Evolutionary conservation across 2,888 invertebrate species (phyloP).

Genomic region (Macaria liturata): DNA sequence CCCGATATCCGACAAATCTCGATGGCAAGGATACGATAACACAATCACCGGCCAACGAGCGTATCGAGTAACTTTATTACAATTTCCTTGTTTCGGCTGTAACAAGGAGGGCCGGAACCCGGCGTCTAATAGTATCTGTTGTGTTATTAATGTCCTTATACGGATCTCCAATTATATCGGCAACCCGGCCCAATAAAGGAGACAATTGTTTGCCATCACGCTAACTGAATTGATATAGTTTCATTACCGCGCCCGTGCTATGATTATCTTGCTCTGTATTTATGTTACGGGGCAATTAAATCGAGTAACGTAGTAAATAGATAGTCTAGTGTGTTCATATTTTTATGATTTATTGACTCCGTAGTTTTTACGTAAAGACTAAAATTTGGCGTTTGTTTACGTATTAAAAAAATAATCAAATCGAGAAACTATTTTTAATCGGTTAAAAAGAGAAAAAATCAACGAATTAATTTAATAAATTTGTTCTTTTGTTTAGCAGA

Average conservation of each 20-base stretch:
- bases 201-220: conserved; percentile 43
- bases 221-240: conserved; percentile 44
- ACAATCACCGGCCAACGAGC: conserved; percentile 59
- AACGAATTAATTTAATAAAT: too few species aligned
- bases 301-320: conserved; percentile 1
- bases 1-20: conserved; percentile 29
- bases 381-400: too few species aligned
- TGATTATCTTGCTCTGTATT: conserved; percentile 26
- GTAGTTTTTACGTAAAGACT: too few species aligned
- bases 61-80: conserved; percentile 66
- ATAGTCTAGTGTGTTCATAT: too few species aligned
- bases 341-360: too few species aligned
- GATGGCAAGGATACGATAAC: conserved; percentile 61
- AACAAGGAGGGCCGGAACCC: conserved; percentile 60
- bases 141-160: conserved; percentile 75
- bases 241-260: conserved; percentile 32
- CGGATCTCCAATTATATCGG: conserved; percentile 71
- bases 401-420: too few species aligned
- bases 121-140: conserved; percentile 69
- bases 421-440: too few species aligned
- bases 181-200: conserved; percentile 39
- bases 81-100: conserved; percentile 67
- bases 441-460: too few species aligned
- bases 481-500: too few species aligned
- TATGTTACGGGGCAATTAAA: conserved; percentile 21